Evolutionary conservation across 2,797 vertebrate genomes (phyloP).

Genomic region (Sebastes kiyomatsui): DNA sequence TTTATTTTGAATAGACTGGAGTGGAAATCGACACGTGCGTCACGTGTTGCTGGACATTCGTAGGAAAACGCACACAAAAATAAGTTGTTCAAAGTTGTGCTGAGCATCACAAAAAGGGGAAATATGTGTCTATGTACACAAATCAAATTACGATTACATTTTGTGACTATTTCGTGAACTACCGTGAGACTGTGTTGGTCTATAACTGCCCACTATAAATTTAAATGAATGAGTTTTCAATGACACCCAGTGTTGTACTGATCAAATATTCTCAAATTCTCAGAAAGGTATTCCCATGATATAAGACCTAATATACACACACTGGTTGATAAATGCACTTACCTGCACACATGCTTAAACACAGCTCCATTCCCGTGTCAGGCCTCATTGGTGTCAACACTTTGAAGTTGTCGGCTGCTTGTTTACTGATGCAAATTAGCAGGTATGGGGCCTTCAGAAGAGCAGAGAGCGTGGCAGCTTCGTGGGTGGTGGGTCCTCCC

Average conservation of each 20-base stretch:
- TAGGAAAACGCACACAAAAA: too few relatives aligned
- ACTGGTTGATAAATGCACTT: conserved; percentile 4
- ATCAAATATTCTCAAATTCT: neutral
- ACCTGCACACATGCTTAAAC: conserved; percentile 55
- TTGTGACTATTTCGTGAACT: too few relatives aligned
- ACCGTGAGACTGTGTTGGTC: neutral
- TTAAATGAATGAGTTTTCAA: neutral
- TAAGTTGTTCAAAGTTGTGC: too few relatives aligned
- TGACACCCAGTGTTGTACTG: neutral
- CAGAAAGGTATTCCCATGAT: neutral
- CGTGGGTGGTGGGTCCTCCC: conserved; percentile 63
- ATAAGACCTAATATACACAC: neutral
- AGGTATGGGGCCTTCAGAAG: conserved; percentile 68
- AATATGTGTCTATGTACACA: too few relatives aligned
- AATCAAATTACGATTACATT: too few relatives aligned
- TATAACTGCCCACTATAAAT: neutral
- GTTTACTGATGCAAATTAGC: conserved; percentile 87
- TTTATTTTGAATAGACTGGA: too few relatives aligned
- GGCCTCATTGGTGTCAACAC: conserved; percentile 72
- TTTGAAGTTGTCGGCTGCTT: conserved; percentile 77
- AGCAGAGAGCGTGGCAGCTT: conserved; percentile 73
- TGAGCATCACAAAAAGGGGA: too few relatives aligned
- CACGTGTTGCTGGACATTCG: too few relatives aligned
- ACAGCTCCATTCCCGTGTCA: conserved; percentile 62
- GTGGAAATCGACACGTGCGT: too few relatives aligned